Evolutionary conservation across 2,888 invertebrate genomes (phyloP), one percentile per base, ranked within the genome.

Genomic region (Rhagonycha fulva): DNA sequence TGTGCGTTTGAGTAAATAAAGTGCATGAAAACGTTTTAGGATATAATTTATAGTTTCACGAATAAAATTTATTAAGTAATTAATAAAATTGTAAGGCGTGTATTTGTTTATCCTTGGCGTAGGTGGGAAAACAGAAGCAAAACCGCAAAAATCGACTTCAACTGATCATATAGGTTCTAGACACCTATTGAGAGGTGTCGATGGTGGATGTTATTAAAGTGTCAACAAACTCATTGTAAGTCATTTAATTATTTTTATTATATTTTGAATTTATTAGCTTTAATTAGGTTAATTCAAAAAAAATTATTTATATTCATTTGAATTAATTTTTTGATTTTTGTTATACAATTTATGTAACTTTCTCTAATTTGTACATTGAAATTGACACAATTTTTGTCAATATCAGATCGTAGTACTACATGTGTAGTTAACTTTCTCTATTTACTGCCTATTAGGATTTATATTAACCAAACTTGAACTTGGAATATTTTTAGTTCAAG

Each of bases 121-220:
- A 72, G 72, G 75, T 75, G 75, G 75, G 75, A 75, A 70, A 75
- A 75, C 61, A 63, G 68, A 14, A 60, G 68, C 72, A 75, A 75
- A 75, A 75, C 60, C 63, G 60, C 30, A 62, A 62, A 71, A 63
- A 74, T 74, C 74, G 60, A 66, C 70, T 70, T 66, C 67, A 47
- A 70, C 23, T 61, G 74, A 70, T 74, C 74, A 74, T 70, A 74
- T 74, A 47, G 70, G 47, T 68, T 14, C 24, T 66, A 66, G 63
- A 69, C 74, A 74, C 70, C 74, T 70, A 62, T 63, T 32, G 74
- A 70, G 67, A 32, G 68, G 68, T 67, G 61, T 72, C 14, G 72
- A 68, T 24, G 23, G 63, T 72, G 63, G n/a, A 14, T 72, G 61
- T 61, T 47, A 12, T 12, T 24, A 14, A 24, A 32, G 67, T 72